These are phyloP conservation scores for Amblyjoppa fuscipennis DNA, from an alignment of 2,888 invertebrate species.

Conservation along the genomic window DNA sequence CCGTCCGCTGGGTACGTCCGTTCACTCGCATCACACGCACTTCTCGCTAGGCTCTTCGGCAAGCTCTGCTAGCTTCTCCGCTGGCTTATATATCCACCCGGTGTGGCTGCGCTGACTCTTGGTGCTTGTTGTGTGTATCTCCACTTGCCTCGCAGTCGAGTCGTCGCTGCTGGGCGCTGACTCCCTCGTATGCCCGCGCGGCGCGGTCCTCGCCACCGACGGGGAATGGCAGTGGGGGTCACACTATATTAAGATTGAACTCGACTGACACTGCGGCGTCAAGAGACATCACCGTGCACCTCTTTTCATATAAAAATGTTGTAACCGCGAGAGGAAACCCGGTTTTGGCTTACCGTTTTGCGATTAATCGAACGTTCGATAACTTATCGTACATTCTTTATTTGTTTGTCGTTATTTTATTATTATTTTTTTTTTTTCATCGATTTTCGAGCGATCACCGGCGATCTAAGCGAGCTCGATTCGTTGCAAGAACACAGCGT, in stretches of 20 bases:
- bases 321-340: background rate
- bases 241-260: constrained; percentile 85
- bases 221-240: constrained; percentile 83
- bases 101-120: constrained; percentile 3
- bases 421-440: background rate
- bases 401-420: background rate
- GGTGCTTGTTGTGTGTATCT: constrained; percentile 1
- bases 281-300: constrained; percentile 28
- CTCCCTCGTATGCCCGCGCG: constrained; percentile 14
- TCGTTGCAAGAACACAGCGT: background rate
- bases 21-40: constrained; percentile 58
- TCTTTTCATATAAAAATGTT: background rate
- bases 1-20: constrained; percentile 31
- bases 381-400: background rate
- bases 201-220: constrained; percentile 19
- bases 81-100: background rate
- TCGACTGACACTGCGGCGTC: constrained; percentile 81
- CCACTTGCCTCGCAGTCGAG: constrained; percentile 20
- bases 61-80: constrained; percentile 3
- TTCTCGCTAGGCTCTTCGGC: constrained; percentile 28
- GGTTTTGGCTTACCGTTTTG: background rate
- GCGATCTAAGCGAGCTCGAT: background rate
- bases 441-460: background rate
- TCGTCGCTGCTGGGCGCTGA: constrained; percentile 13
- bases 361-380: background rate